Conservation (phyloP, 2,888 invertebrate genomes). For the Vesta saturnalis region DNA sequence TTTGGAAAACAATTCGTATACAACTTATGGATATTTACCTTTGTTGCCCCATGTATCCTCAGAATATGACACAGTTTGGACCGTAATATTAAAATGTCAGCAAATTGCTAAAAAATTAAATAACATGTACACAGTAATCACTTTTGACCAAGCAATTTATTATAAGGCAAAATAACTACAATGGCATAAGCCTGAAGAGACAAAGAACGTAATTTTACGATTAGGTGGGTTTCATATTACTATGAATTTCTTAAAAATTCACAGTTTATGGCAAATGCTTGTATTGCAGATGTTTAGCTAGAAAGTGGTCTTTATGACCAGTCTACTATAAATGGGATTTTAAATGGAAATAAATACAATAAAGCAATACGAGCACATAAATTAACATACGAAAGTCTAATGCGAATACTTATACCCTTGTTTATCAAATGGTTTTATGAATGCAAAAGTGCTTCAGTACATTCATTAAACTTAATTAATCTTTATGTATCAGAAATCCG, state of each 20-base stretch:
- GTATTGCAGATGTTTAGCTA: conserved; percentile 3
- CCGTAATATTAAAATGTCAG: not conserved
- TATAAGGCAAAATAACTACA: conserved; percentile 37
- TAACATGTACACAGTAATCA: too few species aligned
- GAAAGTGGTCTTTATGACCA: too few species aligned
- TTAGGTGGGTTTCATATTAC: conserved; percentile 38
- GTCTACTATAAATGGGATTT: too few species aligned
- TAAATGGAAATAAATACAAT: too few species aligned
- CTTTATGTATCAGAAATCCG: too few species aligned
- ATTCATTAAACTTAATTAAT: too few species aligned
- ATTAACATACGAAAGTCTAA: conserved; percentile 37
- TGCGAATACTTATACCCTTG: conserved; percentile 25
- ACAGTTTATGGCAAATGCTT: not conserved
- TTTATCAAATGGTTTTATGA: too few species aligned
- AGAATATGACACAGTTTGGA: too few species aligned
- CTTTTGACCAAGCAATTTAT: too few species aligned
- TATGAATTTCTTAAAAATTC: conserved; percentile 34
- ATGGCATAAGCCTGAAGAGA: conserved; percentile 24
- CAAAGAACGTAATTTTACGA: conserved; percentile 24
- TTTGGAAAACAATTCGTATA: not conserved
- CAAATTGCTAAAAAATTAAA: conserved; percentile 23
- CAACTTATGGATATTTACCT: conserved; percentile 6
- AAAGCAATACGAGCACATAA: too few species aligned
- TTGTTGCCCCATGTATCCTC: conserved; percentile 12
- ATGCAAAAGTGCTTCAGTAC: too few species aligned